A percentile compares a stretch with the other conserved stretches of the same genome.
Evolutionary conservation across 2,888 invertebrate species (phyloP).

Genomic region (Xestia xanthographa): DNA sequence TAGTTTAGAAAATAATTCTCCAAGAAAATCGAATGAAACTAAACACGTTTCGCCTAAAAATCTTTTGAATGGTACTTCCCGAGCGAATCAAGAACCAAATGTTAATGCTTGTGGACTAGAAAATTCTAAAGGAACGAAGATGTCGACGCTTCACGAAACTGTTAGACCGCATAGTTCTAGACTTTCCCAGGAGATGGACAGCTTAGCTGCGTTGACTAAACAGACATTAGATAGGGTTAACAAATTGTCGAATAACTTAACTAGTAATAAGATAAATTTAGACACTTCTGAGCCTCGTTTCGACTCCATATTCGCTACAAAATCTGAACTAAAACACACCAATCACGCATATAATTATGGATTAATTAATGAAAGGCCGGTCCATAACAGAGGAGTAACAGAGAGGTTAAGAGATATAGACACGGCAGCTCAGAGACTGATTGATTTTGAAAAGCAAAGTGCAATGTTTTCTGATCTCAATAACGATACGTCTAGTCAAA

Average conservation of each 20-base stretch:
- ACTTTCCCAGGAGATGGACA: constrained; percentile 91
- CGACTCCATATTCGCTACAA: constrained; percentile 82
- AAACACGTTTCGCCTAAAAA: constrained; percentile 82
- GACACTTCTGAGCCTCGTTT: constrained; percentile 82
- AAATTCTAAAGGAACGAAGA: constrained; percentile 79
- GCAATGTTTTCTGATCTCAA: constrained; percentile 90
- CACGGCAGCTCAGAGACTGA: constrained; percentile 89
- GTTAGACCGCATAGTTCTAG: constrained; percentile 86
- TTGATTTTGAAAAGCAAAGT: constrained; percentile 90
- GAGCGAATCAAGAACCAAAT: constrained; percentile 75
- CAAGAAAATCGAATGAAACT: constrained; percentile 83
- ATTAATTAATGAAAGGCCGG: constrained; percentile 77
- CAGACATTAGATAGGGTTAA: constrained; percentile 93
- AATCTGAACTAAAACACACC: constrained; percentile 81
- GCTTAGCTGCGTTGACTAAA: constrained; percentile 91
- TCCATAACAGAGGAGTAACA: constrained; percentile 83
- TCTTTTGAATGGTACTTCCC: constrained; percentile 78
- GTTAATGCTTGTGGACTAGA: constrained; percentile 76
- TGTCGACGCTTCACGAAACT: constrained; percentile 87
- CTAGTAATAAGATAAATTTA: constrained; percentile 87
- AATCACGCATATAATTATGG: constrained; percentile 84
- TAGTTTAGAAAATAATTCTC: constrained; percentile 89
- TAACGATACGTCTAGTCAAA: constrained; percentile 89
- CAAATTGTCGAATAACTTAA: constrained; percentile 90
- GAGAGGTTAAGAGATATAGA: constrained; percentile 89